Base-by-base conservation (phyloP, 2,888 invertebrate species). In the Melanchra persicariae region DNA sequence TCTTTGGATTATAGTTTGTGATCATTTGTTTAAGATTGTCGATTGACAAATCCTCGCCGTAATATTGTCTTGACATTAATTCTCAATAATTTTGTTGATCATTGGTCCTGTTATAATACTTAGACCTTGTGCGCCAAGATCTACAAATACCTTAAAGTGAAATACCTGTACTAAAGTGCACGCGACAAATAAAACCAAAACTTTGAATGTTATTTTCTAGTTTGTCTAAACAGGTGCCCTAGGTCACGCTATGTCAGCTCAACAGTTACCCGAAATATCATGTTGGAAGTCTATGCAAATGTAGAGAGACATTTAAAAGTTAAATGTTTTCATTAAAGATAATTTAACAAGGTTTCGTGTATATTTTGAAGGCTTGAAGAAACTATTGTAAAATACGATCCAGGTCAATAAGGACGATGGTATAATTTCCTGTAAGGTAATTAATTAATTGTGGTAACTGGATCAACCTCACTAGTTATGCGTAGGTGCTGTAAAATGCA, bases 181-280 rank as follows among this genome's bases (percentile, higher is more conserved):
- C 70, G 71, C 75, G 59, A 82, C 52, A 78, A 73, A 69, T 63
- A 52, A 52, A 66, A 63, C n/a, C 60, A 63, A 66, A 73, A 69
- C 45, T 81, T 77, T 67, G 51, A 70, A 74, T 74, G 57, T 63
- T 37, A 62, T 24, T 61, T 78, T 73, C 58, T 54, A 73, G 57
- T 58, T 77, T 57, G 54, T 68, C 17, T 68, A 22, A 62, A 58
- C 34, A 51, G 72, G 55, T 77, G 52, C 52, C 60, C 61, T 79
- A 60, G 52, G 74, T 79, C 80, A 80, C 83, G 80, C 83, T 79
- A 80, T 57, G 69, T 34, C 79, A 81, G 26, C 51, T 19, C 43
- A 67, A 51, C 30, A 57, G 54, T 65, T 62, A 62, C 65, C 45
- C 67, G 22, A 69, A 24, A 60, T 66, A 79, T 79, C 51, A 57